phyloP scores from a whole-genome alignment of 2,113 vertebrate species.

The Sturnus vulgaris region DNA sequence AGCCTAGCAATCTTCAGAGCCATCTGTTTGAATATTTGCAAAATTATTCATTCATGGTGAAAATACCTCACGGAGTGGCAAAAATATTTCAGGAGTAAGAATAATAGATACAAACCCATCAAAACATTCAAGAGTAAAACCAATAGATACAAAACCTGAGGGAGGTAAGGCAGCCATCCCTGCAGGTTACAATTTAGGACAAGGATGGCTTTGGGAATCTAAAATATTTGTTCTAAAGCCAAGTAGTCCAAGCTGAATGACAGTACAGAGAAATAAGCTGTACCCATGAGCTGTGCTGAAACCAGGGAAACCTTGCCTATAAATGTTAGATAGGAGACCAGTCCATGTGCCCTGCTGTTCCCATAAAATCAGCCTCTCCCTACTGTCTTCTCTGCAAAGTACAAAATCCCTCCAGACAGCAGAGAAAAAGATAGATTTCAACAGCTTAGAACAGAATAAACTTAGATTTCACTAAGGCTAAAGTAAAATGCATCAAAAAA shows the following conservation, averaged over 20 bases:
- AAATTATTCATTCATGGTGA: background rate
- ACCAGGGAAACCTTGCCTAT: background rate
- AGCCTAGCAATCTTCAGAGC: background rate
- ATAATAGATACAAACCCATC: background rate
- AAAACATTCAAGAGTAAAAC: background rate
- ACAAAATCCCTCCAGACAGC: background rate
- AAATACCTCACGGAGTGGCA: background rate
- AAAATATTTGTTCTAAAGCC: background rate
- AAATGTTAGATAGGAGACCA: background rate
- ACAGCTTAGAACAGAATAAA: background rate
- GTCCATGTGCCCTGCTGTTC: background rate
- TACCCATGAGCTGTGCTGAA: background rate
- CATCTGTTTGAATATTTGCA: background rate
- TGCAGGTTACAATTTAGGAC: background rate
- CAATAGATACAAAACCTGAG: background rate
- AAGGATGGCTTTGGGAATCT: background rate
- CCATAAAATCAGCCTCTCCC: conserved; percentile 23
- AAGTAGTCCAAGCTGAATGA: background rate
- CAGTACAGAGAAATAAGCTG: background rate
- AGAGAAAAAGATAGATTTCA: background rate
- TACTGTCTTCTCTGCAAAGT: background rate
- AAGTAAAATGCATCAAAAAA: background rate
- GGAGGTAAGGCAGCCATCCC: background rate
- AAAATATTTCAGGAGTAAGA: background rate
- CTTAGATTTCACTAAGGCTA: background rate